Evolutionary conservation across 2,888 invertebrate genomes (phyloP).

Genomic region (Hedya salicella): DNA sequence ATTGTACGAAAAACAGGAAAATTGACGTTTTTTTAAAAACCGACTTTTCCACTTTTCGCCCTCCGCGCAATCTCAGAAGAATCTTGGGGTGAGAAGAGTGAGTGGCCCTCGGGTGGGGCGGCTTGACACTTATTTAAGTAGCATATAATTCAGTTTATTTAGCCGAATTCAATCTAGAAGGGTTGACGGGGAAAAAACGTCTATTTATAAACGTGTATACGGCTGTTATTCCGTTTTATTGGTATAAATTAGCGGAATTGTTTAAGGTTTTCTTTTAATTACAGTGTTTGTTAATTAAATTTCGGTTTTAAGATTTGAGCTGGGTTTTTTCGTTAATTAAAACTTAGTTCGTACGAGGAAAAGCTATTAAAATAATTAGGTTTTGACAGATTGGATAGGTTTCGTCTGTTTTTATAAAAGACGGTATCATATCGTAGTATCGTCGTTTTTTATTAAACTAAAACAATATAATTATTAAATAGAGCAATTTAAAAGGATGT

Average conservation of each 20-base stretch:
- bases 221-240: constrained; percentile 70
- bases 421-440: no score
- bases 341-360: background rate
- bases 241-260: constrained; percentile 79
- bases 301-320: constrained; percentile 8
- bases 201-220: constrained; percentile 47
- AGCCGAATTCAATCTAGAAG: constrained; percentile 76
- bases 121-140: constrained; percentile 88
- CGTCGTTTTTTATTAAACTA: no score
- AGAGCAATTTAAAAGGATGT: no score
- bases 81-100: constrained; percentile 71
- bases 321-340: background rate
- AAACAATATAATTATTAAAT: no score
- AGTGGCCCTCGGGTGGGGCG: constrained; percentile 68
- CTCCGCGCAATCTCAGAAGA: constrained; percentile 66
- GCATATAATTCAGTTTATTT: constrained; percentile 89
- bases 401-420: no score
- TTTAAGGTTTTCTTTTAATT: constrained; percentile 69
- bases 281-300: constrained; percentile 48
- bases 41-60: constrained; percentile 53
- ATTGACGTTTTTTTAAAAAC: background rate
- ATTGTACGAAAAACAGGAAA: no score
- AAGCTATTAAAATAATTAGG: no score
- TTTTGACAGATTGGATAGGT: no score
- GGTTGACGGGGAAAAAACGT: constrained; percentile 59